Evolutionary conservation across 2,113 vertebrate species (phyloP).

Genomic region (Chaetorhynchus papuensis): DNA sequence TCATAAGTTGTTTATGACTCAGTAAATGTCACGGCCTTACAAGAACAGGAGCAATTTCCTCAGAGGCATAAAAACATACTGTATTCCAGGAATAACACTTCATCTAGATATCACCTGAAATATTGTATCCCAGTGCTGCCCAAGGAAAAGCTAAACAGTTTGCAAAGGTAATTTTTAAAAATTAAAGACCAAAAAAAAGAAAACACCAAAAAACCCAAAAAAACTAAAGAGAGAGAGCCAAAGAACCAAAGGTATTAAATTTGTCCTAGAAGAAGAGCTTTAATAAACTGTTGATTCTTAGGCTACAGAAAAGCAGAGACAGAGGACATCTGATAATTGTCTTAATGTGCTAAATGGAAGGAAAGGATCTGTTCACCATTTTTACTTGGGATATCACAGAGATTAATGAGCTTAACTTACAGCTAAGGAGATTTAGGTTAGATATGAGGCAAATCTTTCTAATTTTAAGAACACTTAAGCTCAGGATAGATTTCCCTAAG

Average conservation of each 20-base stretch:
- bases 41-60: background rate
- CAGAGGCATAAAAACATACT: background rate
- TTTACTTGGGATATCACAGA: background rate
- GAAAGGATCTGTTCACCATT: background rate
- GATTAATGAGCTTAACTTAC: conserved; percentile 1
- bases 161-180: background rate
- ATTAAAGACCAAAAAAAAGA: background rate
- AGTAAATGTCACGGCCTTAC: background rate
- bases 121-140: background rate
- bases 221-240: too few relatives aligned
- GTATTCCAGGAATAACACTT: background rate
- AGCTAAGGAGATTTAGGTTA: conserved; percentile 31
- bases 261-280: background rate
- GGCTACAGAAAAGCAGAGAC: background rate
- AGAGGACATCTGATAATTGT: background rate
- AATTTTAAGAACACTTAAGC: background rate
- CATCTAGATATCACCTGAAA: background rate
- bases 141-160: background rate
- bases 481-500: background rate
- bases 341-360: background rate
- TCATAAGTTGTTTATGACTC: background rate
- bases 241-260: background rate
- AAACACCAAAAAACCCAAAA: too few relatives aligned
- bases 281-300: background rate
- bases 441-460: conserved; percentile 10